phyloP scores from a whole-genome alignment of 2,113 vertebrate genomes.

The Indri indri region DNA sequence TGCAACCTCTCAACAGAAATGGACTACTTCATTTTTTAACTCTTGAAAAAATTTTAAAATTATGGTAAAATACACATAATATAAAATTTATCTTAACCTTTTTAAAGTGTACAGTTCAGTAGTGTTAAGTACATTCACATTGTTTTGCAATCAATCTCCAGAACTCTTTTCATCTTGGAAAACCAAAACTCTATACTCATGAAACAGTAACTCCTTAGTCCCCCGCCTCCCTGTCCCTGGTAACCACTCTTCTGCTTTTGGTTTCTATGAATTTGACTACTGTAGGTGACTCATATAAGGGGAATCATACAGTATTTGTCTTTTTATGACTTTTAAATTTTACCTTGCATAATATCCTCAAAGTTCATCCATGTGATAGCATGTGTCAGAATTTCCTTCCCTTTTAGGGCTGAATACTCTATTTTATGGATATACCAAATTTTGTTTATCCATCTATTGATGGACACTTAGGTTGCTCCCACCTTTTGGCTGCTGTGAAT shows the following conservation, averaged over 20 bases:
- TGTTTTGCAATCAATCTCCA: neutral
- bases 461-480: neutral
- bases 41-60: neutral
- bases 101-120: neutral
- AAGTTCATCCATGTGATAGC: neutral
- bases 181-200: neutral
- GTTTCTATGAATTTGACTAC: neutral
- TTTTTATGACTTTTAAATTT: neutral
- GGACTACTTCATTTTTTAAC: neutral
- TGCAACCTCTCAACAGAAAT: neutral
- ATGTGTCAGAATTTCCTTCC: neutral
- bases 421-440: too few relatives aligned
- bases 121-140: neutral
- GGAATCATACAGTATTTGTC: neutral
- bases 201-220: neutral
- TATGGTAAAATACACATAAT: neutral
- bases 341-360: neutral
- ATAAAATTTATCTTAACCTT: neutral
- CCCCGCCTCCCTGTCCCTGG: too few relatives aligned
- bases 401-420: neutral
- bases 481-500: neutral
- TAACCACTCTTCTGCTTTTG: neutral
- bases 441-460: neutral
- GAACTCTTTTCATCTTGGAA: neutral
- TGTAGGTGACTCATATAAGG: neutral